Conservation (phyloP, 2,113 vertebrate species). For the Trichomycterus rosablanca region DNA sequence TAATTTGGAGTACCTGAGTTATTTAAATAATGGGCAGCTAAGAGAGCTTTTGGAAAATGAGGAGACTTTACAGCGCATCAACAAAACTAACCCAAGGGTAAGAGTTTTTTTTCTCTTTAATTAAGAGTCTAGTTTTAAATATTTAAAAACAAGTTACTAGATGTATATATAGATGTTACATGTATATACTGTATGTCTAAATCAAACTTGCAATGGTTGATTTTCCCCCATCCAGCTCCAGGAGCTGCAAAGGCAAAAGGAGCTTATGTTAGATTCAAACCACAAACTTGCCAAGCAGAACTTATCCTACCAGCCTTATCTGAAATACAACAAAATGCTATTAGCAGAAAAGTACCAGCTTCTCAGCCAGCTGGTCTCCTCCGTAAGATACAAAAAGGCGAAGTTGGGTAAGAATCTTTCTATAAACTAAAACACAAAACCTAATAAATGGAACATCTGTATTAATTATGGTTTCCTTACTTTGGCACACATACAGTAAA, state of each 20-base stretch:
- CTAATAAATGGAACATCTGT: too few relatives aligned
- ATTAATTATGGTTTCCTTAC: too few relatives aligned
- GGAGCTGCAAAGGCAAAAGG: conserved; percentile 36
- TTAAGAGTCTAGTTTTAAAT: too few relatives aligned
- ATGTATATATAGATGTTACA: too few relatives aligned
- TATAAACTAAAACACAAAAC: too few relatives aligned
- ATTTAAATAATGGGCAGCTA: conserved; percentile 47
- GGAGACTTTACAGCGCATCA: conserved; percentile 43
- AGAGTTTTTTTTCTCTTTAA: not conserved
- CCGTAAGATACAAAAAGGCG: conserved; percentile 48
- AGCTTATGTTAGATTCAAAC: conserved; percentile 44
- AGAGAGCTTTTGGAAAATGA: conserved; percentile 54
- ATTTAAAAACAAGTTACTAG: too few relatives aligned
- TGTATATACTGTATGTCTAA: too few relatives aligned
- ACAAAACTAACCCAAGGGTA: too few relatives aligned
- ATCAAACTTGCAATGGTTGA: too few relatives aligned
- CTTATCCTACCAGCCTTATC: conserved; percentile 45
- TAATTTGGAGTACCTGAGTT: conserved; percentile 27
- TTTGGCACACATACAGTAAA: not conserved
- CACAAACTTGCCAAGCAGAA: conserved; percentile 44
- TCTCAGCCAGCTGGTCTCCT: conserved; percentile 38
- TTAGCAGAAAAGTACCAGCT: conserved; percentile 51
- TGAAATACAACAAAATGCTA: conserved; percentile 44
- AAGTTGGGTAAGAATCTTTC: conserved; percentile 45
- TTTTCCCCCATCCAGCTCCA: conserved; percentile 42